phyloP scores from a whole-genome alignment of 2,888 invertebrate species.

The Automeris io region DNA sequence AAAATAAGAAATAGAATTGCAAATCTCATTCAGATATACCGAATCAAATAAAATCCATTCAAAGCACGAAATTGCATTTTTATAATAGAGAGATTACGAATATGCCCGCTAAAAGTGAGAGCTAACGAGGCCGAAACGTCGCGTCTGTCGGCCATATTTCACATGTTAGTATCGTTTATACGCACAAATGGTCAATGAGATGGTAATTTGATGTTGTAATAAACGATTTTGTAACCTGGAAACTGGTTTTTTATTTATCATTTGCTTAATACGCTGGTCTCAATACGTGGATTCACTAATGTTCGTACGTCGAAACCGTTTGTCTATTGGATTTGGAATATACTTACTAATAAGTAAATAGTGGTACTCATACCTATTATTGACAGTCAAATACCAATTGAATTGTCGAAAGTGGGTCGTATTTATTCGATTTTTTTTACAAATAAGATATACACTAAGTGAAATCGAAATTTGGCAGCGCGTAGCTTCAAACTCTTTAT shows the following conservation, averaged over 20 bases:
- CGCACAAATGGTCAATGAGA: conserved; percentile 51
- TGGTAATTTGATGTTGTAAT: conserved; percentile 46
- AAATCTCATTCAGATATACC: conserved; percentile 7
- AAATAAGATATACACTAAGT: not conserved
- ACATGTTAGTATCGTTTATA: conserved; percentile 30
- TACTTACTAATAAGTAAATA: not conserved
- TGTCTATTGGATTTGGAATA: not conserved
- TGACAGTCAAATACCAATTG: not conserved
- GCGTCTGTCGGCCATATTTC: conserved; percentile 25
- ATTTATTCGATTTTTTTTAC: not conserved
- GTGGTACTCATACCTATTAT: not conserved
- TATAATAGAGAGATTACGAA: conserved; percentile 17
- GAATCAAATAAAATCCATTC: conserved; percentile 7
- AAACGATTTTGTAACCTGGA: conserved; percentile 27
- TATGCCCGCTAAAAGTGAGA: conserved; percentile 46
- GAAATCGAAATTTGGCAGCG: not conserved
- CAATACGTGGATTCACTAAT: conserved; percentile 7
- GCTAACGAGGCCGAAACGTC: conserved; percentile 34
- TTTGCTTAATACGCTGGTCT: conserved; percentile 20
- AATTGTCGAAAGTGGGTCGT: not conserved
- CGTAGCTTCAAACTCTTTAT: no score
- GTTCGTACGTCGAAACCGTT: not conserved
- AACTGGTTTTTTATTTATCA: conserved; percentile 35
- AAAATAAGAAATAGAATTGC: conserved; percentile 1
- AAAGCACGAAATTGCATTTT: conserved; percentile 9